A percentile compares a stretch with the other conserved stretches of the same genome.
phyloP scores from a whole-genome alignment of 2,797 vertebrate genomes.

The Melanotaenia maccullochi region DNA sequence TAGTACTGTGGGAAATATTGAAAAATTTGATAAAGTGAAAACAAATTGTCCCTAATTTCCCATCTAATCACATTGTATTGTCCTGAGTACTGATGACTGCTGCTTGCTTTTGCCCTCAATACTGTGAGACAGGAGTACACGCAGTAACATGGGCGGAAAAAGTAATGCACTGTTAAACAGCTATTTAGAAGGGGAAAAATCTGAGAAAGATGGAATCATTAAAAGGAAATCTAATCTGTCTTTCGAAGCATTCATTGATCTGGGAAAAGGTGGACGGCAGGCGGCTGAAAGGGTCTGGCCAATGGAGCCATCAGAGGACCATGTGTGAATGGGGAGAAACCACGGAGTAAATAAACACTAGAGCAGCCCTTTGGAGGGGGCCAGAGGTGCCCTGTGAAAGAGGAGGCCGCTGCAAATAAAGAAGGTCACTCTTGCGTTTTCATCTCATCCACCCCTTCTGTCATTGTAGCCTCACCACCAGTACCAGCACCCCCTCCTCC shows the following conservation, averaged over 20 bases:
- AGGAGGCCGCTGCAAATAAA: conserved; percentile 76
- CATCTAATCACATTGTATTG: conserved; percentile 57
- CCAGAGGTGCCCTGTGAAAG: conserved; percentile 84
- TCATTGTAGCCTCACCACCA: conserved; percentile 77
- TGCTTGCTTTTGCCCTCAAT: conserved; percentile 52
- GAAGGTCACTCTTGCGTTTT: conserved; percentile 82
- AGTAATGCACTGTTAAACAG: conserved; percentile 60
- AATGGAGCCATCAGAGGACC: conserved; percentile 90
- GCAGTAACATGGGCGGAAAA: conserved; percentile 31
- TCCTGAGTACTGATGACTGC: conserved; percentile 33
- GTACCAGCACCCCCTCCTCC: conserved; percentile 74
- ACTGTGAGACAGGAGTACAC: conserved; percentile 36
- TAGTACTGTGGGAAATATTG: conserved; percentile 50
- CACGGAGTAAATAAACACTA: conserved; percentile 87
- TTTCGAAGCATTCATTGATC: conserved; percentile 75
- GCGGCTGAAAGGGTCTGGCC: conserved; percentile 69
- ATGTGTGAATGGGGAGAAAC: conserved; percentile 82
- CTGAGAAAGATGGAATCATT: conserved; percentile 76
- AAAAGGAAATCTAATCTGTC: conserved; percentile 80
- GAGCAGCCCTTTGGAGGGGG: conserved; percentile 80
- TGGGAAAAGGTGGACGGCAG: conserved; percentile 58
- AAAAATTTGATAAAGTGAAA: conserved; percentile 57
- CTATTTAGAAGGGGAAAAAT: conserved; percentile 60
- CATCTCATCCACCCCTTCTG: conserved; percentile 83
- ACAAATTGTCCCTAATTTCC: conserved; percentile 65